Conservation (phyloP, 2,888 invertebrate genomes). For the Clanis bilineata region DNA sequence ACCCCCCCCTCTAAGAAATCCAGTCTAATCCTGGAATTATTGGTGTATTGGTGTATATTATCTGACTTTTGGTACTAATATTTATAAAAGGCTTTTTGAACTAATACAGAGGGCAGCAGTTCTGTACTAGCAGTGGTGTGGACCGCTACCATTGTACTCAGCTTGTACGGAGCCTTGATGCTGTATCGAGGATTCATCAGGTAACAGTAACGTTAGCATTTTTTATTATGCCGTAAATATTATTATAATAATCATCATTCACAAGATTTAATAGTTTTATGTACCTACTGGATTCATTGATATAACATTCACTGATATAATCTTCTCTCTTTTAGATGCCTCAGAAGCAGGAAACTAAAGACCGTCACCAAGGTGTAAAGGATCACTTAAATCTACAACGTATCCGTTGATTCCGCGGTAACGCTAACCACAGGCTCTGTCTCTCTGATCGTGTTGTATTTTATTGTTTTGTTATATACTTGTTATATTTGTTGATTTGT, state of each 20-base stretch:
- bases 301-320: not conserved
- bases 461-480: slow-evolving; percentile 31
- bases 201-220: slow-evolving; percentile 30
- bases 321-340: slow-evolving; percentile 49
- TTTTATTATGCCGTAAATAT: not conserved
- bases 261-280: not conserved
- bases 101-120: slow-evolving; percentile 62
- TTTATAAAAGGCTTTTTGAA: not conserved
- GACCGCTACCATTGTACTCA: slow-evolving; percentile 68
- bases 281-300: not conserved
- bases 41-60: no score
- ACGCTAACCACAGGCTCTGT: slow-evolving; percentile 25
- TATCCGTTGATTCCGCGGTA: slow-evolving; percentile 17
- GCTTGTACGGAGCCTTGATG: slow-evolving; percentile 63
- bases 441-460: slow-evolving; percentile 5
- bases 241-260: not conserved
- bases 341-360: slow-evolving; percentile 68
- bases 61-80: not conserved
- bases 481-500: slow-evolving; percentile 15
- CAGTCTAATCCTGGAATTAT: no score
- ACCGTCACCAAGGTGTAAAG: slow-evolving; percentile 70
- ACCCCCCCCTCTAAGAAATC: no score
- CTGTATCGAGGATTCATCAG: slow-evolving; percentile 60
- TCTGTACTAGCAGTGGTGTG: slow-evolving; percentile 64
- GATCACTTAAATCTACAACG: not conserved